Evolutionary conservation across 2,113 vertebrate genomes (phyloP), one percentile per base, ranked within the genome.

Genomic region (Syngnathus scovelli): DNA sequence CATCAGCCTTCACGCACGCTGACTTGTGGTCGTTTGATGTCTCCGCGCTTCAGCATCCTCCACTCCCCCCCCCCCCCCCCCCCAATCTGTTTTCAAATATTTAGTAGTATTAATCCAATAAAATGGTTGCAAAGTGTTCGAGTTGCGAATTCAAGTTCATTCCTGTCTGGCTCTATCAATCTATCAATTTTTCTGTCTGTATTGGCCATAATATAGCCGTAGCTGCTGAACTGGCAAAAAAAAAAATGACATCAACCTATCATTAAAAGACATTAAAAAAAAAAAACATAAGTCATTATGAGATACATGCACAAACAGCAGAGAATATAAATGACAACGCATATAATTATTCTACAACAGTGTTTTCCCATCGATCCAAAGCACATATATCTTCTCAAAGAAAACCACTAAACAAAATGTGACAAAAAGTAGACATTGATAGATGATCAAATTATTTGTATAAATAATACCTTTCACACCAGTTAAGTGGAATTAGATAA

Each of bases 21-120:
- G 76, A 77, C 80, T 55, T 33, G 69, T 64, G 3, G 54, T 60
- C 64, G 75, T 88, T 85, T 85, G 83, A 88, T 89, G 79, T 84
- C 64, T 80, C 80, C 64, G 66, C 63, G 67, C 49, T 33, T 3
- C 66, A 0, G 78, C 77, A 71, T 70, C 66, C 16, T 36, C 6
- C 55, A 54, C 21, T 8, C 2, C 27, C 27, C 3, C 27, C 27
- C 3, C 27, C 27, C n/a, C 2, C 27, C 27, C 2, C 27, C 27
- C 3, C 27, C 27, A 33, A 58, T 58, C 55, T 1, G 27, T 6
- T 55, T 55, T 13, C 12, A 10, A 52, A 52, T 55, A 27, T 55
- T 55, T 12, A 33, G 7, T 27, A 58, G 27, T 18, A 52, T 52
- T n/a, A 52, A 21, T 52, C 8, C 8, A 52, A 52, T 52, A 1